These are phyloP conservation scores for Mormyrus hasselquistii DNA, from an alignment of 2,797 vertebrate genomes.

Conservation along the genomic window DNA sequence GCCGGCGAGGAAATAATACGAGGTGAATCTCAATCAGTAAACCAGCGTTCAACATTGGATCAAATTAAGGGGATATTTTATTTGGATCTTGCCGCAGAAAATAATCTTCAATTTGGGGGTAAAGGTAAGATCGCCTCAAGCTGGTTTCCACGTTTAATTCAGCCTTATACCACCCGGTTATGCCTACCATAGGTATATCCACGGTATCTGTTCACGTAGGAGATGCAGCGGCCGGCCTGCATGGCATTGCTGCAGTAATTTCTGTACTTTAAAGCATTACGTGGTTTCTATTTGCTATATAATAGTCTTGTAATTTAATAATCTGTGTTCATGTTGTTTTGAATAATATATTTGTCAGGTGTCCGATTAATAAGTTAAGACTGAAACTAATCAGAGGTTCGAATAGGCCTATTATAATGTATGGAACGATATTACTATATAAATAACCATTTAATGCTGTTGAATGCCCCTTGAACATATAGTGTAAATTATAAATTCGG, in stretches of 20 bases:
- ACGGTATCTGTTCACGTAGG: conserved; percentile 31
- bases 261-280: conserved; percentile 25
- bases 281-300: neutral
- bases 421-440: neutral
- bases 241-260: conserved; percentile 63
- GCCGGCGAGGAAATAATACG: conserved; percentile 37
- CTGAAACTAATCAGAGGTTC: neutral
- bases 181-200: conserved; percentile 33
- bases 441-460: conserved; percentile 1
- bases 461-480: neutral
- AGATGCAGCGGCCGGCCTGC: conserved; percentile 56
- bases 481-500: neutral
- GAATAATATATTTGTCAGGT: neutral
- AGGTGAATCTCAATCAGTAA: conserved; percentile 37
- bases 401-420: conserved; percentile 12
- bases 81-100: conserved; percentile 36
- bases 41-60: conserved; percentile 35
- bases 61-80: conserved; percentile 41
- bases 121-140: conserved; percentile 50
- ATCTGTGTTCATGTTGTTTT: neutral
- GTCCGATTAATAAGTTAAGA: neutral
- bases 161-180: conserved; percentile 11
- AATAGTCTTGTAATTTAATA: neutral
- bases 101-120: conserved; percentile 37
- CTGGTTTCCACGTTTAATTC: neutral